Conservation (phyloP, 2,113 vertebrate genomes). For the Varanus komodoensis region DNA sequence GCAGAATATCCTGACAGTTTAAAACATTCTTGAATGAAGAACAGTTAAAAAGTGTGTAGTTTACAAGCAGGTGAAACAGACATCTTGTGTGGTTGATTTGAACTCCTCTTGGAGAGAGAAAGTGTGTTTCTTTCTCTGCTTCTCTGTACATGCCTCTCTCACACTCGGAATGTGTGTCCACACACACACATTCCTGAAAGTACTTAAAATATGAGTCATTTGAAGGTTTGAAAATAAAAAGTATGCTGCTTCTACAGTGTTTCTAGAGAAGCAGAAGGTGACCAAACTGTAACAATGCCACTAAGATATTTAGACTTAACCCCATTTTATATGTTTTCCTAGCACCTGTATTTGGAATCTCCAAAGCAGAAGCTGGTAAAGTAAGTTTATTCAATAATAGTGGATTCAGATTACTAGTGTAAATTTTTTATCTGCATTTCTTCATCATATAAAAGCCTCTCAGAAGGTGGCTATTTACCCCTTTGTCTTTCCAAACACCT, state of each 20-base stretch:
- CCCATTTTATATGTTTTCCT: slow-evolving; percentile 48
- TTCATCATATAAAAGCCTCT: neutral
- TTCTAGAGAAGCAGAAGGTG: neutral
- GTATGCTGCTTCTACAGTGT: neutral
- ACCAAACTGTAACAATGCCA: neutral
- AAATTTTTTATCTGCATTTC: neutral
- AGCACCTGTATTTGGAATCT: slow-evolving; percentile 49
- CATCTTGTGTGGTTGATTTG: slow-evolving; percentile 10
- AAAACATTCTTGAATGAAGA: neutral
- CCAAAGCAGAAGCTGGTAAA: slow-evolving; percentile 47
- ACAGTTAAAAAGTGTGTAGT: neutral
- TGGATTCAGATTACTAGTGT: neutral
- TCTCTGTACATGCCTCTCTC: too few species aligned
- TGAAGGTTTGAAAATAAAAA: neutral
- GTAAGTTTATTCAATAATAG: slow-evolving; percentile 37
- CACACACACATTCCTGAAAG: neutral
- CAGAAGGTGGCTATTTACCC: neutral
- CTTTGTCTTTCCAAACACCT: neutral
- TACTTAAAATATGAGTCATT: neutral
- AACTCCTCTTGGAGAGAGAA: neutral
- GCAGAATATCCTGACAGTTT: neutral
- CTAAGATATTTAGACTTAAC: slow-evolving; percentile 20
- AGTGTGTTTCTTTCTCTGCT: too few species aligned
- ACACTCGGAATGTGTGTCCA: neutral
- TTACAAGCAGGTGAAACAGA: neutral